Conservation (phyloP, 2,888 invertebrate species). For the Pterostichus madidus region DNA sequence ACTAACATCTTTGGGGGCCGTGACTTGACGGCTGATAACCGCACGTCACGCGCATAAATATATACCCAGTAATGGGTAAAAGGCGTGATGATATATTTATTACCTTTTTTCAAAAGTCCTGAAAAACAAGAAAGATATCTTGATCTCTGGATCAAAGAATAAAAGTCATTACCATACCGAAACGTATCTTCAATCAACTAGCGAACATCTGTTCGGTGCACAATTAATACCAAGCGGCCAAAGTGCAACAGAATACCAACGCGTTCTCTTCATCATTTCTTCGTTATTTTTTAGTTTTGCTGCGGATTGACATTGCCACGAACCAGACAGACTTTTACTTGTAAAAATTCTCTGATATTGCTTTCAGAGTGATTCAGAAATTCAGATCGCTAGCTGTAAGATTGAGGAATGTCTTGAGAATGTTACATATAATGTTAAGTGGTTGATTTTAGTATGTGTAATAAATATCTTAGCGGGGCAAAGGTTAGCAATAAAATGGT, state of each 20-base stretch:
- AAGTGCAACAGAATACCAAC: slow-evolving; percentile 30
- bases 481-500: slow-evolving; percentile 39
- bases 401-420: slow-evolving; percentile 17
- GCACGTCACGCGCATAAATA: too few relatives aligned
- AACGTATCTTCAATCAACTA: slow-evolving; percentile 39
- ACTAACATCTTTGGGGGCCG: too few relatives aligned
- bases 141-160: neutral
- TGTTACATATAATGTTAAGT: slow-evolving; percentile 37
- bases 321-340: neutral
- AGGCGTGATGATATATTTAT: too few relatives aligned
- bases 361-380: neutral
- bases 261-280: slow-evolving; percentile 9
- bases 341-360: neutral
- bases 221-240: slow-evolving; percentile 33
- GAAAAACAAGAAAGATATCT: too few relatives aligned
- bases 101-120: too few relatives aligned
- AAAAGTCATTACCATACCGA: slow-evolving; percentile 32
- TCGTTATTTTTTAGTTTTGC: slow-evolving; percentile 3
- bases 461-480: slow-evolving; percentile 27
- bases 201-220: neutral
- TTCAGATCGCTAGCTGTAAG: neutral
- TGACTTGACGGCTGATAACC: too few relatives aligned
- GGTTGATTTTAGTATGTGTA: neutral
- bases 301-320: neutral
- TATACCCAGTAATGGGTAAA: too few relatives aligned